Percentiles rank a stretch among this genome's conserved stretches.
These are phyloP conservation scores for Tokudaia tokunoshimensis DNA, from an alignment of 2,797 vertebrate species.

Conservation along the genomic window DNA sequence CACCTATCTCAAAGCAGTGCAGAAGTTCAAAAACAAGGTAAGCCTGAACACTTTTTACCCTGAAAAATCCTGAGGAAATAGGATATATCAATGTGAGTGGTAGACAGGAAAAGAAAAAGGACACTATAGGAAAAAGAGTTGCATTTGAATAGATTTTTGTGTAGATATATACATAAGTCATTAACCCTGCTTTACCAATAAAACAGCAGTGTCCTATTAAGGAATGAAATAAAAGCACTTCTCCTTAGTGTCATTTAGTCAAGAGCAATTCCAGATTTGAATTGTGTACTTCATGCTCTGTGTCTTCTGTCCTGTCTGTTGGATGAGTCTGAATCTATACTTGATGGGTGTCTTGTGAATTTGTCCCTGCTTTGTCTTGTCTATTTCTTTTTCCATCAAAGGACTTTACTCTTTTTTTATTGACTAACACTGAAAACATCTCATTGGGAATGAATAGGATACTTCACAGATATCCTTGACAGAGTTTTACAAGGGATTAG, in stretches of 20 bases:
- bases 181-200: neutral
- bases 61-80: neutral
- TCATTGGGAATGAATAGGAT: neutral
- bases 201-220: neutral
- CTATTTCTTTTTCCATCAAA: neutral
- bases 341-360: neutral
- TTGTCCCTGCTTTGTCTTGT: neutral
- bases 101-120: neutral
- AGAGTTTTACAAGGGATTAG: neutral
- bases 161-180: neutral
- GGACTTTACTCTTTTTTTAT: neutral
- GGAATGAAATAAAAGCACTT: neutral
- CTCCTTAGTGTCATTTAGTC: neutral
- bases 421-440: neutral
- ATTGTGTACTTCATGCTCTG: neutral
- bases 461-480: neutral
- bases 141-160: neutral
- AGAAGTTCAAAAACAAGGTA: constrained; percentile 5
- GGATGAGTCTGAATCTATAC: neutral
- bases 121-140: neutral
- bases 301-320: neutral
- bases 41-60: neutral
- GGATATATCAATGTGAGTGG: neutral
- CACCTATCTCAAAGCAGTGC: neutral
- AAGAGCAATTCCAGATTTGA: neutral